Evolutionary conservation across 2,113 vertebrate genomes (phyloP).

Genomic region (Mohoua ochrocephala): DNA sequence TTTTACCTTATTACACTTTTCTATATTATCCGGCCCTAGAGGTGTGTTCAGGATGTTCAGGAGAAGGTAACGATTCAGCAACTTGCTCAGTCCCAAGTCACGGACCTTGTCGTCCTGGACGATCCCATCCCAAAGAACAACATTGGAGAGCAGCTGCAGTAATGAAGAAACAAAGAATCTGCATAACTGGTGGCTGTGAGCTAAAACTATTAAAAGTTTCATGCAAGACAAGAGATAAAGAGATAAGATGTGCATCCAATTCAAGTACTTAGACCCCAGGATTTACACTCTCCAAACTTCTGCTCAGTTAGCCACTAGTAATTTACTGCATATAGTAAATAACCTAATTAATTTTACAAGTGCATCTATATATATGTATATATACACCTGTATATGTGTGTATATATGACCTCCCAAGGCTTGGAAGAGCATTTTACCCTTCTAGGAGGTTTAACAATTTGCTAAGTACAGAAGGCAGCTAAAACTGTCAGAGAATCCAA

Average conservation of each 20-base stretch:
- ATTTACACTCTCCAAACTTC: background rate
- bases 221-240: background rate
- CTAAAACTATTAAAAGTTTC: background rate
- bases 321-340: background rate
- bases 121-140: constrained; percentile 84
- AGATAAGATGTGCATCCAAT: background rate
- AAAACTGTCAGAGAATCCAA: background rate
- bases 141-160: constrained; percentile 81
- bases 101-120: constrained; percentile 75
- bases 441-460: background rate
- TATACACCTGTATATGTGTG: too few species aligned
- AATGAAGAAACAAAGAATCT: background rate
- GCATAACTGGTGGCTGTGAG: background rate
- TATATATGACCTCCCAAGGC: background rate
- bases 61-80: constrained; percentile 88
- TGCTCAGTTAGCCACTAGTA: background rate
- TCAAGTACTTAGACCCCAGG: background rate
- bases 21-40: constrained; percentile 28
- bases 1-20: constrained; percentile 81
- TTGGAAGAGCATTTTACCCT: background rate
- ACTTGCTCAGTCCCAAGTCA: constrained; percentile 83
- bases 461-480: background rate
- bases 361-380: background rate
- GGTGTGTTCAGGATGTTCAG: constrained; percentile 76
- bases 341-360: background rate